A percentile compares a stretch with the other conserved stretches of the same genome.
phyloP scores from a whole-genome alignment of 2,797 vertebrate genomes.

The Picus viridis region DNA sequence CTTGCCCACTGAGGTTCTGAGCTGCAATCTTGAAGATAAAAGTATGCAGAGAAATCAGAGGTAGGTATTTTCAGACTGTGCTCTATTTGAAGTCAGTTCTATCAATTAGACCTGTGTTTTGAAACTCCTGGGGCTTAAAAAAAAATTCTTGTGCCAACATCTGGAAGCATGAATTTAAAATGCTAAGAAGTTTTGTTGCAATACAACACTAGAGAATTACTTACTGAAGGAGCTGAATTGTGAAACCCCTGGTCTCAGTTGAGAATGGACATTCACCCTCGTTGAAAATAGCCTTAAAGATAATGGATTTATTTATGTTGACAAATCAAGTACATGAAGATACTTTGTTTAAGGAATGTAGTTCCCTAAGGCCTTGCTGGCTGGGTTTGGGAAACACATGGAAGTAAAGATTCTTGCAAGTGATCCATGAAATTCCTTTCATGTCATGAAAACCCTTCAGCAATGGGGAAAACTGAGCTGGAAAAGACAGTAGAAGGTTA shows the following conservation, averaged over 20 bases:
- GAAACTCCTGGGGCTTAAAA: neutral
- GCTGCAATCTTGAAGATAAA: neutral
- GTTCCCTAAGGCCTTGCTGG: neutral
- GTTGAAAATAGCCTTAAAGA: neutral
- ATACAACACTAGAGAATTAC: neutral
- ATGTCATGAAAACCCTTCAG: neutral
- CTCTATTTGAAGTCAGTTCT: neutral
- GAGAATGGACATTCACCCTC: neutral
- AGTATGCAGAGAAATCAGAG: neutral
- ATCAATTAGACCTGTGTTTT: neutral
- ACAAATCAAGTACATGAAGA: neutral
- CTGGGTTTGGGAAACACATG: neutral
- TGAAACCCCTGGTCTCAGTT: neutral
- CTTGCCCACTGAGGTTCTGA: neutral
- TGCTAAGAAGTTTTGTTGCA: neutral
- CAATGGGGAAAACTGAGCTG: neutral
- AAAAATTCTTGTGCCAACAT: neutral
- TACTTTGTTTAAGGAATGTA: neutral
- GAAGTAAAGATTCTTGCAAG: neutral
- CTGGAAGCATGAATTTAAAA: neutral
- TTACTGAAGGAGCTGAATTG: neutral
- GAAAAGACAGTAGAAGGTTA: neutral
- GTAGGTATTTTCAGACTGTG: neutral
- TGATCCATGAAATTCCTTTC: neutral
- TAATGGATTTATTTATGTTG: neutral